Conservation (phyloP, 2,888 invertebrate genomes). For the Catocala nupta region DNA sequence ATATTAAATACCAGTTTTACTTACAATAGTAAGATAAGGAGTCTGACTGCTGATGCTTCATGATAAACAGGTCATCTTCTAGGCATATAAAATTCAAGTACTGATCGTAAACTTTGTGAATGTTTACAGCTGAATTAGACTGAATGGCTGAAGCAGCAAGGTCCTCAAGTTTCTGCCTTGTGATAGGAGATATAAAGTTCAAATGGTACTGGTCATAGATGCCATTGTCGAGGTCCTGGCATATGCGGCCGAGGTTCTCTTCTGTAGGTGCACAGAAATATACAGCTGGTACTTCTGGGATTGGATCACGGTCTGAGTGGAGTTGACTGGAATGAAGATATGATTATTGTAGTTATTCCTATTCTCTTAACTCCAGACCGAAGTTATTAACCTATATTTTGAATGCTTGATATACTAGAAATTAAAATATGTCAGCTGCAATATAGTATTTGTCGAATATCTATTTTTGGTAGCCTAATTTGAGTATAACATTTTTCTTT, state of each 20-base stretch:
- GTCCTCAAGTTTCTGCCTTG: slow-evolving; percentile 97
- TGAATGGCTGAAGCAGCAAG: slow-evolving; percentile 97
- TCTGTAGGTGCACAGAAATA: slow-evolving; percentile 99
- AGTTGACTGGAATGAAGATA: slow-evolving; percentile 88
- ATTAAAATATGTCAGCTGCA: too few species aligned
- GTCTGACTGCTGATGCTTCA: slow-evolving; percentile 97
- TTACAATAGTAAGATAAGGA: slow-evolving; percentile 96
- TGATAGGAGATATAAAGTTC: slow-evolving; percentile 98
- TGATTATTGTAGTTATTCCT: not conserved
- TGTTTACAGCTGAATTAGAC: slow-evolving; percentile 95
- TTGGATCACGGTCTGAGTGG: slow-evolving; percentile 95
- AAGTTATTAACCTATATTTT: too few species aligned
- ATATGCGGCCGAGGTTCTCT: slow-evolving; percentile 97
- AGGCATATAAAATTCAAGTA: slow-evolving; percentile 99
- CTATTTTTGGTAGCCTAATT: too few species aligned
- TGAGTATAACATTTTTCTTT: too few species aligned
- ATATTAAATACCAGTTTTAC: slow-evolving; percentile 38
- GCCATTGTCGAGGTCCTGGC: slow-evolving; percentile 95
- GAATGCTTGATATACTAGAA: too few species aligned
- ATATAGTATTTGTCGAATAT: too few species aligned
- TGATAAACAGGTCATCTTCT: slow-evolving; percentile 98
- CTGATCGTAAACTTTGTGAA: slow-evolving; percentile 99
- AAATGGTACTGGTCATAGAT: slow-evolving; percentile 98
- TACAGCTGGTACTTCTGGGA: slow-evolving; percentile 99
- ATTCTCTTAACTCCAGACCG: too few species aligned